Percentiles rank a stretch among this genome's conserved stretches.
Conservation (phyloP, 2,797 vertebrate species). For the Gadopsis bispinosus region DNA sequence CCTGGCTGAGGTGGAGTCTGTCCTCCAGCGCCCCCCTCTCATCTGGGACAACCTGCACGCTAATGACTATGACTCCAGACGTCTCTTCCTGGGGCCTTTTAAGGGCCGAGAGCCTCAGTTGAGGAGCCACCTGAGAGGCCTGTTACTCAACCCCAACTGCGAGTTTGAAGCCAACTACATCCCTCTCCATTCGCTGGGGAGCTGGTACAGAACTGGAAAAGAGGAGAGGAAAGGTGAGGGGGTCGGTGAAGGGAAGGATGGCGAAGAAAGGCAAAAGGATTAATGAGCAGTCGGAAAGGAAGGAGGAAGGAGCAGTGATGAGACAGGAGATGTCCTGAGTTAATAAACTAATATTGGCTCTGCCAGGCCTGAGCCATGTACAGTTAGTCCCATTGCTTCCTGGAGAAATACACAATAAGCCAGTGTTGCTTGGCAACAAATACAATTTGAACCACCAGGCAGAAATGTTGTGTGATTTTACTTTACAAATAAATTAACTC, state of each 20-base stretch:
- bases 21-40: slow-evolving; percentile 85
- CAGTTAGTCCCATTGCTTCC: slow-evolving; percentile 27
- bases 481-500: slow-evolving; percentile 26
- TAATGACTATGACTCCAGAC: slow-evolving; percentile 91
- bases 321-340: slow-evolving; percentile 28
- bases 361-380: slow-evolving; percentile 23
- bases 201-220: slow-evolving; percentile 80
- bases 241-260: neutral
- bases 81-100: slow-evolving; percentile 91
- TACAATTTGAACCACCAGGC: slow-evolving; percentile 25
- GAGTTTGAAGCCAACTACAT: slow-evolving; percentile 93
- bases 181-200: slow-evolving; percentile 88
- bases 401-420: slow-evolving; percentile 40
- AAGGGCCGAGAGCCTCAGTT: slow-evolving; percentile 86
- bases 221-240: slow-evolving; percentile 78
- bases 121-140: slow-evolving; percentile 80
- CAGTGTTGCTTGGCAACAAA: slow-evolving; percentile 58
- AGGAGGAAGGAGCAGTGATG: slow-evolving; percentile 11
- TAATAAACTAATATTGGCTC: slow-evolving; percentile 54
- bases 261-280: neutral
- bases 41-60: slow-evolving; percentile 93
- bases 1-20: slow-evolving; percentile 86
- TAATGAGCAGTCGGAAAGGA: slow-evolving; percentile 2
- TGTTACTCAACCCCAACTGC: slow-evolving; percentile 92
- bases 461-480: slow-evolving; percentile 31